Conservation (phyloP, 2,797 vertebrate species). For the Micropoecilia bifurca region DNA sequence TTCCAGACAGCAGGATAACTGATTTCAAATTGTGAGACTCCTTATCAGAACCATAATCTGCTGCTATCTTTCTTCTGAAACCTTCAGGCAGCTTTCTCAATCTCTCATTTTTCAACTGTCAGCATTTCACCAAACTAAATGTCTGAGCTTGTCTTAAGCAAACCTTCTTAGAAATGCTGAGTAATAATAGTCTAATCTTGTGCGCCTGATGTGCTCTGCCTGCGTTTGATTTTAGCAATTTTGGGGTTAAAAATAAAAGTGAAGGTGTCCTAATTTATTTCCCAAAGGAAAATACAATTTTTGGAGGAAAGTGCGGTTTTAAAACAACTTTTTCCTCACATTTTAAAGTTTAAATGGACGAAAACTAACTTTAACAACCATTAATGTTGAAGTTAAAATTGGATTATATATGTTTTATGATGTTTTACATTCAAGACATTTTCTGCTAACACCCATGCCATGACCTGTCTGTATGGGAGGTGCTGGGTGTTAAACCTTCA, state of each 20-base stretch:
- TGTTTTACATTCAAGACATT: neutral
- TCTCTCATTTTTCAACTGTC: neutral
- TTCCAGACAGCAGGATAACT: neutral
- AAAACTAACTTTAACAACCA: neutral
- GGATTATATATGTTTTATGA: neutral
- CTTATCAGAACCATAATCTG: constrained; percentile 2
- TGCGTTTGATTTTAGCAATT: neutral
- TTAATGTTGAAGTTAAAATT: neutral
- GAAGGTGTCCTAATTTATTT: neutral
- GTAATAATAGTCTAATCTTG: neutral
- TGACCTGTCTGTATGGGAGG: constrained; percentile 20
- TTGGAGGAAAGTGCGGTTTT: neutral
- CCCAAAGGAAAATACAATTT: neutral
- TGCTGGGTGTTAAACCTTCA: constrained; percentile 19
- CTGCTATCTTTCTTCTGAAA: neutral
- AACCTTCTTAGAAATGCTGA: neutral
- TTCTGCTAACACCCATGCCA: constrained; percentile 2
- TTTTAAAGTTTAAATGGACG: neutral
- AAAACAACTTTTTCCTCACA: neutral
- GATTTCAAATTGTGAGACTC: neutral
- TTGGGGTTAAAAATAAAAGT: neutral
- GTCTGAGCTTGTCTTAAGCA: neutral
- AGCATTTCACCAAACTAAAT: neutral
- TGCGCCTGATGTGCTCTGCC: neutral
- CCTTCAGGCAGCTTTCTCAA: neutral